Base-by-base conservation (phyloP, 2,113 vertebrate genomes). In the Atlantisia rogersi region DNA sequence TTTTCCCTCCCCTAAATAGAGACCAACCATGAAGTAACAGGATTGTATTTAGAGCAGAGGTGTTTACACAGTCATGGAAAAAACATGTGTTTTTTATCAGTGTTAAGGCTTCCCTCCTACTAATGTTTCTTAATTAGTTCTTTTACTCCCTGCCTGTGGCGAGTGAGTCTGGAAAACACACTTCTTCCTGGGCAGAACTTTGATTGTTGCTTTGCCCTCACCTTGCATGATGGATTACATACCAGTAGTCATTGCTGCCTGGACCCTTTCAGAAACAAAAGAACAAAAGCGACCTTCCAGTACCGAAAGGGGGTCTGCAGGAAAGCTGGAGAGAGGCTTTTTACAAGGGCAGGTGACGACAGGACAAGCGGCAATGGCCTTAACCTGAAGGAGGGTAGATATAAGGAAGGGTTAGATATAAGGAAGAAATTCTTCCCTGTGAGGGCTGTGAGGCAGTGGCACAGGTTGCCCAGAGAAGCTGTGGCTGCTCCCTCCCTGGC, bases 41-140 rank as follows among this genome's bases (percentile, higher is more conserved):
- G 19, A 46, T 19, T 76, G 11, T 86, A 8, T 80, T 90, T 64
- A 76, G 73, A 74, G 17, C 32, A 79, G 67, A 76, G 37, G 46
- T 67, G 26, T 84, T 94, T 74, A 39, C 31, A 42, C 6, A 84
- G 26, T 88, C 19, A 11, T 74, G 55, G 76, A 95, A 95, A 95
- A 90, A 73, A 39, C 75, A 67, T 86, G 19, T 64, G 19, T 0
- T 16, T 93, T 82, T 89, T 19, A 79, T 95, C 64, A 81, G 17
- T 19, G 74, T 40, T 89, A 86, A 81, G 26, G 32, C 40, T 88
- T 94, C 32, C 7, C 12, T 94, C 52, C 37, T 80, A 60, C 50
- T 79, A 35, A 59, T 50, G 29, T 84, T 88, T 92, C 88, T 84
- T 92, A 95, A 86, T 94, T 83, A 91, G 46, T 50, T 94, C 39